Conservation (phyloP, 2,888 invertebrate genomes). For the Netelia virgata region DNA sequence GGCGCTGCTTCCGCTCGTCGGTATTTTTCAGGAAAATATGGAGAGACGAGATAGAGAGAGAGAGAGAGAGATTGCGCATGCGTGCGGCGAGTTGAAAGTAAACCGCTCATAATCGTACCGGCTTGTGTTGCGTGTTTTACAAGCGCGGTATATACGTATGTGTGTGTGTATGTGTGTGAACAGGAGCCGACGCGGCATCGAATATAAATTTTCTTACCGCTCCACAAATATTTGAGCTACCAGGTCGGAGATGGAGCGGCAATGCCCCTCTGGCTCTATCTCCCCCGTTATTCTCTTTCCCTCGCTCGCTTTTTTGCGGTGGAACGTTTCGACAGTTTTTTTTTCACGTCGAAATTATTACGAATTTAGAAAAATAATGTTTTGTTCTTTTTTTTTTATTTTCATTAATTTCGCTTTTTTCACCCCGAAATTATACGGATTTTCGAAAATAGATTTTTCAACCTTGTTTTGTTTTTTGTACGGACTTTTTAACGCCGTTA, state of each 20-base stretch:
- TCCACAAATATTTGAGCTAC: slow-evolving; percentile 74
- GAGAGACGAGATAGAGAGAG: no score
- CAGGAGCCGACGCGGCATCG: slow-evolving; percentile 25
- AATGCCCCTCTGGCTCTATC: slow-evolving; percentile 3
- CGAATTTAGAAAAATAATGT: no score
- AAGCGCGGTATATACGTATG: neutral
- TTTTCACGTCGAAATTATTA: no score
- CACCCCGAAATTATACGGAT: no score
- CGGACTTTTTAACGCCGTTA: no score
- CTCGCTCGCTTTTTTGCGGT: slow-evolving; percentile 2
- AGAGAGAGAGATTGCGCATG: slow-evolving; percentile 29
- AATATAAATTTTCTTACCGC: slow-evolving; percentile 60
- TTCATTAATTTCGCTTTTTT: no score
- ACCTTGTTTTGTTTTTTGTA: no score
- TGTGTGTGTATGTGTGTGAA: neutral
- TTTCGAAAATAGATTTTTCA: no score
- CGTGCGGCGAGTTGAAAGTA: slow-evolving; percentile 70
- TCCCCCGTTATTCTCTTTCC: neutral
- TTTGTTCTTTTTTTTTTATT: no score
- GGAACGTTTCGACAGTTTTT: neutral
- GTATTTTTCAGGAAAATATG: neutral
- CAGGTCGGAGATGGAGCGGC: neutral
- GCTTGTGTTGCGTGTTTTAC: neutral
- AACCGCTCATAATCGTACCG: slow-evolving; percentile 7
- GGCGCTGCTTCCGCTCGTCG: neutral